Evolutionary conservation across 2,888 invertebrate genomes (phyloP).

Genomic region (Portevinia maculata): DNA sequence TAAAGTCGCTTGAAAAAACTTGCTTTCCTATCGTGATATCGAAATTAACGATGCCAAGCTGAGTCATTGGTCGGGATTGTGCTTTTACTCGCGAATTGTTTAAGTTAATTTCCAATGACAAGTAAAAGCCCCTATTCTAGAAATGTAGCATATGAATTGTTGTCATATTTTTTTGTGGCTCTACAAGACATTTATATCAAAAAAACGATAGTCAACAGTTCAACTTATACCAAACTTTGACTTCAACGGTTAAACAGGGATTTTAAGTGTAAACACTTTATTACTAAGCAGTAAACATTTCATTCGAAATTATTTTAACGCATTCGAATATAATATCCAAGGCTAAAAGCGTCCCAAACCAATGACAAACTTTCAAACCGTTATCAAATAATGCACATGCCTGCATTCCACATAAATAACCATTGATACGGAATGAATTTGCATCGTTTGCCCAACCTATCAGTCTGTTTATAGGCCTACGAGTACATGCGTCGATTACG

Average conservation of each 20-base stretch:
- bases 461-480: conserved; percentile 49
- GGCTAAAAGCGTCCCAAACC: conserved; percentile 28
- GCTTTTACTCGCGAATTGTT: too few species aligned
- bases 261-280: conserved; percentile 1
- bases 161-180: neutral
- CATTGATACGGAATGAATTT: conserved; percentile 50
- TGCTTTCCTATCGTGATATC: too few species aligned
- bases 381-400: conserved; percentile 71
- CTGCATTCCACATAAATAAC: conserved; percentile 61
- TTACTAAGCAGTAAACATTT: conserved; percentile 6
- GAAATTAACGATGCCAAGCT: too few species aligned
- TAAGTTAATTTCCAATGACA: too few species aligned
- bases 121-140: too few species aligned
- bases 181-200: neutral
- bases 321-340: neutral
- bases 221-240: conserved; percentile 1
- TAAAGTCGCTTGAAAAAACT: too few species aligned
- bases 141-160: neutral
- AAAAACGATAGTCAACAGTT: neutral
- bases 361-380: conserved; percentile 59
- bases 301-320: conserved; percentile 3
- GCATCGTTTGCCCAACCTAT: conserved; percentile 65
- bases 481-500: conserved; percentile 54
- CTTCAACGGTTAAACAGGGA: conserved; percentile 17
- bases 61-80: too few species aligned